Evolutionary conservation across 1,140 invertebrate genomes (phyloP).

Genomic region (Bombus picipes): DNA sequence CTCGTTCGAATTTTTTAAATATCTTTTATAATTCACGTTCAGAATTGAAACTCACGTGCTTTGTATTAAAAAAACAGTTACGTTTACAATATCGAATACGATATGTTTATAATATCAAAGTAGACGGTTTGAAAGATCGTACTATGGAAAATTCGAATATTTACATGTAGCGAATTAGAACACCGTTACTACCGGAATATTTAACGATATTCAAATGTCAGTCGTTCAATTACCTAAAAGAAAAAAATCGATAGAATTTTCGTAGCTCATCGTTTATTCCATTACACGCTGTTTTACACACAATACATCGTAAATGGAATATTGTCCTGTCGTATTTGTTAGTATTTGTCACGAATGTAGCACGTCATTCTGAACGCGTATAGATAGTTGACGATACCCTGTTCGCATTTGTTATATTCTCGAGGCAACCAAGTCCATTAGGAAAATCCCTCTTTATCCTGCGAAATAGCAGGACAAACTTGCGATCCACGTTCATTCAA

Average conservation of each 20-base stretch:
- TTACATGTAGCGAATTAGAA: no score
- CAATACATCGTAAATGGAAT: not conserved
- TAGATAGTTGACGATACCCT: no score
- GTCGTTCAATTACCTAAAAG: not conserved
- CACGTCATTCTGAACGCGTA: no score
- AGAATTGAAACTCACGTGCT: no score
- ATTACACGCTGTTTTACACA: not conserved
- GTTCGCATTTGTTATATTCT: no score
- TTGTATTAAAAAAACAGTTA: not conserved
- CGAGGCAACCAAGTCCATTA: no score
- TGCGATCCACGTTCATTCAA: not conserved
- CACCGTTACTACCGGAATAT: no score
- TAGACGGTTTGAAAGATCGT: no score
- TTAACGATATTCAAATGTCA: not conserved
- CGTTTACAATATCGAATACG: rapidly evolving
- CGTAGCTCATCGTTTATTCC: not conserved
- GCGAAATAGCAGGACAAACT: not conserved
- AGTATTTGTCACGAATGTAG: not conserved
- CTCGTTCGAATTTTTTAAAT: not conserved
- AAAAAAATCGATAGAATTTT: not conserved
- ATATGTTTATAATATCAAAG: no score
- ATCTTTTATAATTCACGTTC: not conserved
- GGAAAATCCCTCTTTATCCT: no score
- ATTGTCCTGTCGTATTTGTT: not conserved
- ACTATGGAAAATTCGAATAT: no score